These are phyloP conservation scores for Cheirogaleus medius DNA, from an alignment of 2,113 vertebrate species.

Conservation along the genomic window DNA sequence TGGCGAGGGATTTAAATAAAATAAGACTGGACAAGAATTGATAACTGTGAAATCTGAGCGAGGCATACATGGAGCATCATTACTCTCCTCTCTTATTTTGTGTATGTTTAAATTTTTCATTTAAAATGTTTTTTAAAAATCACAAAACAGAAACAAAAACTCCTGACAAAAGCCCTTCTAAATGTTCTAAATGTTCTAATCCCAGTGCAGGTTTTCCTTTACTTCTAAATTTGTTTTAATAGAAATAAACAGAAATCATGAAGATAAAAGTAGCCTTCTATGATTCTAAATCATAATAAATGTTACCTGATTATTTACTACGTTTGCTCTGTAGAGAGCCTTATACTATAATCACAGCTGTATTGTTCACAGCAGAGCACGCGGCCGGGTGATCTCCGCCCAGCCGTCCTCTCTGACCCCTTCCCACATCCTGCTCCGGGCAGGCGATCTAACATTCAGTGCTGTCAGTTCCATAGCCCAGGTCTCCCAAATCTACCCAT, in stretches of 20 bases:
- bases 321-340: not conserved
- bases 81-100: not conserved
- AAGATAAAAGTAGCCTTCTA: not conserved
- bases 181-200: slow-evolving; percentile 20
- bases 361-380: not conserved
- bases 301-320: not conserved
- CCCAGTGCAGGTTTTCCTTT: not conserved
- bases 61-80: not conserved
- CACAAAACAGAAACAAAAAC: not conserved
- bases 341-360: not conserved
- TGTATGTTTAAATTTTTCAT: not conserved
- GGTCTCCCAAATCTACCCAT: not conserved
- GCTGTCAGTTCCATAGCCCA: not conserved
- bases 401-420: not conserved
- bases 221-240: slow-evolving; percentile 24
- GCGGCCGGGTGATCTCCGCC: not conserved
- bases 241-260: not conserved
- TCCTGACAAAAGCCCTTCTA: not conserved
- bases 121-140: not conserved
- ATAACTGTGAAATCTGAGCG: not conserved
- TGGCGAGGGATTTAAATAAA: not conserved
- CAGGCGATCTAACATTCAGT: no score
- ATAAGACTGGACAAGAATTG: not conserved
- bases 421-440: rapidly evolving
- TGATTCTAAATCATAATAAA: not conserved